Evolutionary conservation across 2,113 vertebrate genomes (phyloP).

Genomic region (Lamprologus speciosus): DNA sequence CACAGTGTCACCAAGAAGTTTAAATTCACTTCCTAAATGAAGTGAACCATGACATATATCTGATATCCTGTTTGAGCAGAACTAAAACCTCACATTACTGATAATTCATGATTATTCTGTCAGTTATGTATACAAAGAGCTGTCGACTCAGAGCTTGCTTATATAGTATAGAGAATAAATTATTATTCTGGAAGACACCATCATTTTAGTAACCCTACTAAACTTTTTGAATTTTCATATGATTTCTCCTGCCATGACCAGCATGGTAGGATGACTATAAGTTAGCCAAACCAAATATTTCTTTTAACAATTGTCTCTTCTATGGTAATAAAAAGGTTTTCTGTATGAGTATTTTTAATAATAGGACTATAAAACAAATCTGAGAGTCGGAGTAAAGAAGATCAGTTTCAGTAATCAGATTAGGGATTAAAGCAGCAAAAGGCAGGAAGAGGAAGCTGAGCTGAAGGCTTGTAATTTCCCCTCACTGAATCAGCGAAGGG

Average conservation of each 20-base stretch:
- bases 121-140: not conserved
- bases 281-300: not conserved
- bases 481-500: not conserved
- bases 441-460: not conserved
- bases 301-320: not conserved
- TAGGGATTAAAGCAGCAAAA: not conserved
- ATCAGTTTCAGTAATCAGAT: conserved; percentile 13
- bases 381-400: not conserved
- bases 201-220: not conserved
- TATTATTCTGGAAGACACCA: not conserved
- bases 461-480: not conserved
- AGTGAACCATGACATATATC: not conserved
- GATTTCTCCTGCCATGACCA: not conserved
- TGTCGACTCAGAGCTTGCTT: not conserved
- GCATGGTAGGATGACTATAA: not conserved
- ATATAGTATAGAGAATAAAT: not conserved
- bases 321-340: not conserved
- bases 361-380: not conserved
- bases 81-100: not conserved
- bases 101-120: not conserved
- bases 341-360: not conserved
- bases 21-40: not conserved
- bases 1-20: not conserved
- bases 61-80: not conserved
- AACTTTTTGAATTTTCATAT: not conserved